These are phyloP conservation scores for Sitophilus oryzae DNA, from an alignment of 1,140 invertebrate species.

Conservation along the genomic window DNA sequence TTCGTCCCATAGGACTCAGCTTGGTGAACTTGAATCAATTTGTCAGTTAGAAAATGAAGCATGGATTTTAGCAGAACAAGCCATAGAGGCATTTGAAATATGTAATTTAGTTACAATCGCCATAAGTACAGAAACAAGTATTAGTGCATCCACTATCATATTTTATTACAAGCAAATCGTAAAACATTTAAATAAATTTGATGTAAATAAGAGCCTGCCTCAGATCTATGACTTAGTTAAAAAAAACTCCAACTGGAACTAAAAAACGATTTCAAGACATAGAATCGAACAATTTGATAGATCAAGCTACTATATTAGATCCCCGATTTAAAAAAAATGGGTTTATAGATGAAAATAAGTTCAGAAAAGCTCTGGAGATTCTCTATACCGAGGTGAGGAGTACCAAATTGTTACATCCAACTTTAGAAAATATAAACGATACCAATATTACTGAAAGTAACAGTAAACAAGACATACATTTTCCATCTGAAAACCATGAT, in stretches of 20 bases:
- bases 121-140: constrained; percentile 30
- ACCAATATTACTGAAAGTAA: constrained; percentile 24
- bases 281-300: constrained; percentile 7
- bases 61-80: constrained; percentile 11
- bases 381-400: constrained; percentile 16
- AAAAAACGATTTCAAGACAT: too few species aligned
- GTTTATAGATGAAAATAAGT: constrained; percentile 22
- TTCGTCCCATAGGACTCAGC: not conserved
- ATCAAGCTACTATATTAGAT: constrained; percentile 26
- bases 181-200: constrained; percentile 19
- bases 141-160: constrained; percentile 30
- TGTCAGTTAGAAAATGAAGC: constrained; percentile 5
- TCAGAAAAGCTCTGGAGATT: constrained; percentile 8
- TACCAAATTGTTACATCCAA: constrained; percentile 27
- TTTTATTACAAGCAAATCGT: constrained; percentile 14
- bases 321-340: constrained; percentile 28
- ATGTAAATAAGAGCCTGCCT: constrained; percentile 18
- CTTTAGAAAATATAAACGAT: constrained; percentile 29
- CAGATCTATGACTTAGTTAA: constrained; percentile 22
- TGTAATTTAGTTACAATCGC: constrained; percentile 33
- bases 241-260: constrained; percentile 6
- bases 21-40: constrained; percentile 1
- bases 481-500: constrained; percentile 14
- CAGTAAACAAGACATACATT: not conserved
- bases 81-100: too few species aligned